Base-by-base conservation (phyloP, 2,888 invertebrate genomes). In the Pardosa pseudoannulata region DNA sequence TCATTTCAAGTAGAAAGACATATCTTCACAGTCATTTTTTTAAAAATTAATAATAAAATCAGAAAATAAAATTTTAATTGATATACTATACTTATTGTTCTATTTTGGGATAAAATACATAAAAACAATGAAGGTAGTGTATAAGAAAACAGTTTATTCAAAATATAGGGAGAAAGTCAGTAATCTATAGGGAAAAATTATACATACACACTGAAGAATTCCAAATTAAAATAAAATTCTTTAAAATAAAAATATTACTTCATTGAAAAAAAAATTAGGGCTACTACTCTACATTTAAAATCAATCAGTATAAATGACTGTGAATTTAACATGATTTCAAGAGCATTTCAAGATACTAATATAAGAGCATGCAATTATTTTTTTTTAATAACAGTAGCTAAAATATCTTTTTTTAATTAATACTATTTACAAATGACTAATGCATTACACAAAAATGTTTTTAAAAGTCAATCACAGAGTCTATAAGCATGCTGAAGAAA, bases 401-500 rank as follows among this genome's bases (percentile, higher is more conserved):
- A 32, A 23, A 56, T 23, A 56, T 67, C 23, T 7, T 65, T 65
- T 7, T 67, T n/a, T 19, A 65, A 65, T 65, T 29, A 19, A 19
- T 19, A 32, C 67, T 32, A 32, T 32, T 67, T 64, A 62, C 36
- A 71, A 64, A 70, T 29, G 41, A 76, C 71, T 62, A 83, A 79
- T 78, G 78, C 83, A 85, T 32, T 73, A 73, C 72, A 78, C 16
- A 46, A 28, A 46, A 56, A 56, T n/a, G n/a, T 75, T 29, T 71
- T 82, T 76, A 16, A 41, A 81, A 73, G 71, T 73, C 73, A 67
- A 72, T 73, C 83, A 85, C 78, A 68, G 31, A 71, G 50, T 73
- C 71, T 76, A 83, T 29, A 36, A 72, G 78, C 83, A 85, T 85
- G 83, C 83, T 67, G 62, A 85, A 32, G 67, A 31, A 73, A 78